Conservation (phyloP, 2,113 vertebrate species). For the Corythoichthys haematopterus region DNA sequence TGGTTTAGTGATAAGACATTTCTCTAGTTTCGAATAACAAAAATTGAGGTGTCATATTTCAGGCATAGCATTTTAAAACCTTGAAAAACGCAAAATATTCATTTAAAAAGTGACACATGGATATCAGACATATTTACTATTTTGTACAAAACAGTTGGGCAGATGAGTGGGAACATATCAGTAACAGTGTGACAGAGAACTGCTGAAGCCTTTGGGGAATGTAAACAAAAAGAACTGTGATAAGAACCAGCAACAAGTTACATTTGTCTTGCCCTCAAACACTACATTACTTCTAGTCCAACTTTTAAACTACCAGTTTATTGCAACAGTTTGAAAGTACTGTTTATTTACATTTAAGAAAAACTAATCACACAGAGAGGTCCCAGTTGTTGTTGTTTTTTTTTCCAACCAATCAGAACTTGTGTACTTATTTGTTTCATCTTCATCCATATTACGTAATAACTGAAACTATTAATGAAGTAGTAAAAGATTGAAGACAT, state of each 20-base stretch:
- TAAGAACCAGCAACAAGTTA: conserved; percentile 29
- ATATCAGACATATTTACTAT: too few species aligned
- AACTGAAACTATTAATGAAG: not conserved
- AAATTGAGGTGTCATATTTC: not conserved
- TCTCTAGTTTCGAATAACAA: not conserved
- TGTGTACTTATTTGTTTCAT: not conserved
- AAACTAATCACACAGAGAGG: not conserved
- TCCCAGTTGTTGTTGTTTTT: not conserved
- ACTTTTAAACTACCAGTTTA: not conserved
- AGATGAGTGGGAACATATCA: conserved; percentile 58
- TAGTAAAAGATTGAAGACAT: conserved; percentile 20
- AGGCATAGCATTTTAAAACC: not conserved
- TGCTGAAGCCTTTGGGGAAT: conserved; percentile 49
- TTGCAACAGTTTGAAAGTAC: not conserved
- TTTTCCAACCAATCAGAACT: not conserved
- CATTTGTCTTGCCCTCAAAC: conserved; percentile 12
- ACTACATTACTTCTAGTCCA: not conserved
- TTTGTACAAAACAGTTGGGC: conserved; percentile 19
- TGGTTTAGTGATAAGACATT: conserved; percentile 3
- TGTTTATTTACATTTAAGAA: not conserved
- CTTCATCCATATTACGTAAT: not conserved
- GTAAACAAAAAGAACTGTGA: conserved; percentile 51
- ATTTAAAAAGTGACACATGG: not conserved
- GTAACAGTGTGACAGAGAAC: conserved; percentile 52
- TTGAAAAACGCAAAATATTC: conserved; percentile 9